A percentile compares a stretch with the other conserved stretches of the same genome.
Evolutionary conservation across 2,888 invertebrate species (phyloP).

Genomic region (Heliconius aoede): DNA sequence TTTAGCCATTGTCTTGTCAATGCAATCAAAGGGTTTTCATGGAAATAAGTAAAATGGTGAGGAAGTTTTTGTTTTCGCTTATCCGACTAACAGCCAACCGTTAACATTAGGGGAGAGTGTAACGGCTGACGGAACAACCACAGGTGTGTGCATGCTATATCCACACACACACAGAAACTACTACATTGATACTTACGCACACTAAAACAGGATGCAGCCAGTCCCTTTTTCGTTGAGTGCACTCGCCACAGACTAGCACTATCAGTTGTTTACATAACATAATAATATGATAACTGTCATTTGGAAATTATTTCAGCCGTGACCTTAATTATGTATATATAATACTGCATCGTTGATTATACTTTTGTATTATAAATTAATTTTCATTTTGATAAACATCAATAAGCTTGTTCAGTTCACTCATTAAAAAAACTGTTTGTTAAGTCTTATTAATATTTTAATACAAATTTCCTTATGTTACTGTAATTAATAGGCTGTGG

Average conservation of each 20-base stretch:
- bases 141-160: slow-evolving; percentile 51
- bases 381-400: background rate
- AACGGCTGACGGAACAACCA: slow-evolving; percentile 53
- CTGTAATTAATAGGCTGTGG: slow-evolving; percentile 48
- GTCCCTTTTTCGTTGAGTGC: slow-evolving; percentile 56
- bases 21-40: slow-evolving; percentile 15
- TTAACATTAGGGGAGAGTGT: slow-evolving; percentile 52
- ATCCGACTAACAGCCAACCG: slow-evolving; percentile 47
- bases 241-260: slow-evolving; percentile 50
- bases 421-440: background rate
- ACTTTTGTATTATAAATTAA: background rate
- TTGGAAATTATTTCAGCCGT: slow-evolving; percentile 21
- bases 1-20: background rate
- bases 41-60: slow-evolving; percentile 37
- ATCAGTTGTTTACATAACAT: slow-evolving; percentile 36
- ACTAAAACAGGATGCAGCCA: slow-evolving; percentile 55
- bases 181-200: slow-evolving; percentile 52
- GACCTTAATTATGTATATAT: slow-evolving; percentile 18
- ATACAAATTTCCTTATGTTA: slow-evolving; percentile 5
- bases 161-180: slow-evolving; percentile 49
- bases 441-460: background rate
- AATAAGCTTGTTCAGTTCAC: background rate
- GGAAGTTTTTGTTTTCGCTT: slow-evolving; percentile 48
- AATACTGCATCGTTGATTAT: background rate
- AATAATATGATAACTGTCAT: slow-evolving; percentile 16